Conservation (phyloP, 2,888 invertebrate species). For the Steinernema scapterisci region DNA sequence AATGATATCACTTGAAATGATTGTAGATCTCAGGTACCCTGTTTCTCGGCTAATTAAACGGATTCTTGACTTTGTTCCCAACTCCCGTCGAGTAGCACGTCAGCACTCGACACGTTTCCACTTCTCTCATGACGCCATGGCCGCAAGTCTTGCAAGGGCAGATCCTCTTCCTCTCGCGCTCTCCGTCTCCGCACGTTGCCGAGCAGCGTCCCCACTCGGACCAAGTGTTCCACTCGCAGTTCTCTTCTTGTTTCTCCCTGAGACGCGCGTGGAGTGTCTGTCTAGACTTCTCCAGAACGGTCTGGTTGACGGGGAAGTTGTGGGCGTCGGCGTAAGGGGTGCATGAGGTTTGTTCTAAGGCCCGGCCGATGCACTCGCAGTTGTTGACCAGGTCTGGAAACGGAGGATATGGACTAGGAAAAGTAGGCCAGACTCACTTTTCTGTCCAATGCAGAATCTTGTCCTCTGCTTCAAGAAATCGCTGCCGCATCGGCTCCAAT, state of each 20-base stretch:
- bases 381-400: constrained; percentile 8
- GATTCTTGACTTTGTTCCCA: constrained; percentile 3
- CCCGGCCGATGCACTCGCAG: constrained; percentile 24
- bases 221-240: constrained; percentile 25
- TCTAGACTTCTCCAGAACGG: background rate
- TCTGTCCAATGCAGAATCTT: constrained; percentile 42
- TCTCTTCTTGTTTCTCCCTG: background rate
- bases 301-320: constrained; percentile 14
- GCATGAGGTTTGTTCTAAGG: constrained; percentile 22
- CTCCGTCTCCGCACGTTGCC: constrained; percentile 44
- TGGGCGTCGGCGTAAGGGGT: constrained; percentile 6
- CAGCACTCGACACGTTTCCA: background rate
- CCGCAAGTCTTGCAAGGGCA: constrained; percentile 39
- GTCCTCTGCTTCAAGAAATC: constrained; percentile 42
- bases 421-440: constrained; percentile 30
- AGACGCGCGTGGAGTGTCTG: constrained; percentile 14
- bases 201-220: constrained; percentile 34
- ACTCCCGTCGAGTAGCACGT: constrained; percentile 9
- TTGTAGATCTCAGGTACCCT: no score
- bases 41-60: background rate
- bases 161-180: constrained; percentile 38
- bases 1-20: no score
- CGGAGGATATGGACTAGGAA: background rate
- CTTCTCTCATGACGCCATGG: background rate
- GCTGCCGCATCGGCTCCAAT: constrained; percentile 40